Base-by-base conservation (phyloP, 2,797 vertebrate species). In the Muscicapa comitata region DNA sequence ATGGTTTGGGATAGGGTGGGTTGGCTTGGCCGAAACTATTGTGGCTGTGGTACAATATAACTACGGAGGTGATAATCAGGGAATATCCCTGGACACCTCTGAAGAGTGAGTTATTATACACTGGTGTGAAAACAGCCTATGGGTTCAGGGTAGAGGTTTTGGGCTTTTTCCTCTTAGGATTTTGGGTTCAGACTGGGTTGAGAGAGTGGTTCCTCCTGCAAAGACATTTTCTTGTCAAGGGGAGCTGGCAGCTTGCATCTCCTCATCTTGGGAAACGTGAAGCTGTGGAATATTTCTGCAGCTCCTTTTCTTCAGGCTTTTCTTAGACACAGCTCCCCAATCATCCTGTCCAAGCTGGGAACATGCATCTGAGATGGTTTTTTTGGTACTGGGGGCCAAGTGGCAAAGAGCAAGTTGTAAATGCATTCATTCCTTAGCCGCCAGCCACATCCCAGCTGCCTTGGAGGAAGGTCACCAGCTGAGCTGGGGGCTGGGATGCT, bases 211-310 rank as follows among this genome's bases (percentile, higher is more conserved):
- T 86, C 17, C 7, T 86, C 29, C 26, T 20, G 31, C n/a, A 75
- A 72, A 79, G 16, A 8, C 2, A 3, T 72, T 51, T 82, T 43
- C 38, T 43, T 37, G 35, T 35, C 4, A 3, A 50, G 54, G 12
- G 21, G 18, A 74, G 8, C 15, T 47, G 29, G 15, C 45, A 75
- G n/a, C 47, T 55, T 1, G 1, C 3, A 4, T 19, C 14, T 50
- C 25, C 9, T 80, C 5, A 1, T n/a, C 17, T 7, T 17, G 35
- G 35, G 54, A 72, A 94, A 53, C 0, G 0, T 13, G 33, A 86
- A 81, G 48, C 37, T 67, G 37, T 31, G 37, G 21, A 77, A 47
- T 59, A 77, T 18, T 85, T 85, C 66, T 76, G 43, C 40, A 37
- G 42, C 33, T 55, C 48, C 38, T 71, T 89, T 77, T 54, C 37